Base-by-base conservation (phyloP, 2,113 vertebrate genomes). In the Addax nasomaculatus region DNA sequence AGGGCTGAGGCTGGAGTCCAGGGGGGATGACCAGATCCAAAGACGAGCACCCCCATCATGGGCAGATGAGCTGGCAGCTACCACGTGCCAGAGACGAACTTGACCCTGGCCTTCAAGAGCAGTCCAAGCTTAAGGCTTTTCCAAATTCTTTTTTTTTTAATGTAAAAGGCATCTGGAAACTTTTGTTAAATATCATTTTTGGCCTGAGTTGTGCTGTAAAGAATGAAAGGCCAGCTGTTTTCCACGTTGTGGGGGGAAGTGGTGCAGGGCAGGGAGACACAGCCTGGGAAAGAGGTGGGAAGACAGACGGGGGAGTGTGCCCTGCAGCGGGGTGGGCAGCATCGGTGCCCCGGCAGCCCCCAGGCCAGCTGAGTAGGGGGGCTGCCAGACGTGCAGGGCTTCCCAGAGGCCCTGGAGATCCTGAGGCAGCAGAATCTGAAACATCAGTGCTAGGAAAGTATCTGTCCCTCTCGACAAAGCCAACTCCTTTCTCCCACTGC, bases 321-420 rank as follows among this genome's bases (percentile, higher is more conserved):
- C 60, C 88, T 55, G n/a, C 39, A 10, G 9, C 11, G 2, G 10
- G 51, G 81, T 16, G 21, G 62, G 33, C 5, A 17, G 43, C 33
- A 2, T 2, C 0, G 5, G 15, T 0, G 0, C 55, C 30, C 17
- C 0, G 0, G 60, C 30, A 3, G 14, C 60, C 60, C 25, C 33
- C 9, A 39, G 7, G 33, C 4, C 13, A 14, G 43, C 36, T 29
- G 25, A 49, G 36, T 6, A 43, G 0, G 2, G n/a, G 45, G 33
- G 36, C 30, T 51, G 5, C 1, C 0, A 3, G 49, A 29, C 0
- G 0, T 3, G 12, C 29, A 3, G 30, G 39, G 21, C 9, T 9
- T 53, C 57, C 81, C 7, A 14, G 6, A 43, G 23, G 30, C 2
- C 36, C 51, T 25, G 23, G 53, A 67, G 23, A 85, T 8, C 55